Evolutionary conservation across 2,113 vertebrate species (phyloP).

Genomic region (Martes martes): DNA sequence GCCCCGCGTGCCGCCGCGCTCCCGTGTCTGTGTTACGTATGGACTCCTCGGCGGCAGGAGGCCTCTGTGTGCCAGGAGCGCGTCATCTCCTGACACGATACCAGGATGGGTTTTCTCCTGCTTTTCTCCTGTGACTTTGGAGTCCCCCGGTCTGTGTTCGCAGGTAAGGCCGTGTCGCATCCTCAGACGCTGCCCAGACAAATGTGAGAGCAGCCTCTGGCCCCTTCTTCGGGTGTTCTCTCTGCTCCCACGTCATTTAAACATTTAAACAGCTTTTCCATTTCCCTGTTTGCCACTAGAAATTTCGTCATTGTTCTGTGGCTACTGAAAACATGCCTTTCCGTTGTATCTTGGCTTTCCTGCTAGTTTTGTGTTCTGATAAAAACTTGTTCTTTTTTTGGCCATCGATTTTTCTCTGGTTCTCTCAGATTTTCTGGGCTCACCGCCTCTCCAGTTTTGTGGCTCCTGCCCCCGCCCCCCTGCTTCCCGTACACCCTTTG

Average conservation of each 20-base stretch:
- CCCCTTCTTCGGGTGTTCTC: no score
- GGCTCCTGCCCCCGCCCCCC: neutral
- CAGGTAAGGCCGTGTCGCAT: no score
- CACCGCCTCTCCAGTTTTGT: neutral
- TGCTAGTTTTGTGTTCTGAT: neutral
- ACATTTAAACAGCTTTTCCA: neutral
- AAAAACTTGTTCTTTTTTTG: neutral
- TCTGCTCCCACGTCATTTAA: neutral
- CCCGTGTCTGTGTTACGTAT: accelerated
- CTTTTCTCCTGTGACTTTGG: neutral
- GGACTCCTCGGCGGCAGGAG: neutral
- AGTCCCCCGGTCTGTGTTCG: neutral
- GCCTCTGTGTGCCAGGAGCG: neutral
- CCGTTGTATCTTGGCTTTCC: neutral
- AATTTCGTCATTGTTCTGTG: neutral
- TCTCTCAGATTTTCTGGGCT: neutral
- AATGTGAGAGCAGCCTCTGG: neutral
- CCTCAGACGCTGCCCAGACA: neutral
- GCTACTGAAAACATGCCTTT: neutral
- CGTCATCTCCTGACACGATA: neutral
- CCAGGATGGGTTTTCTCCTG: neutral
- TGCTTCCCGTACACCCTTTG: neutral
- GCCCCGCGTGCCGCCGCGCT: no score
- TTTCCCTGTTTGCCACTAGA: neutral
- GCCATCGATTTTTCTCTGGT: neutral